Conservation (phyloP, 2,888 invertebrate species). For the Euplagia quadripunctaria region DNA sequence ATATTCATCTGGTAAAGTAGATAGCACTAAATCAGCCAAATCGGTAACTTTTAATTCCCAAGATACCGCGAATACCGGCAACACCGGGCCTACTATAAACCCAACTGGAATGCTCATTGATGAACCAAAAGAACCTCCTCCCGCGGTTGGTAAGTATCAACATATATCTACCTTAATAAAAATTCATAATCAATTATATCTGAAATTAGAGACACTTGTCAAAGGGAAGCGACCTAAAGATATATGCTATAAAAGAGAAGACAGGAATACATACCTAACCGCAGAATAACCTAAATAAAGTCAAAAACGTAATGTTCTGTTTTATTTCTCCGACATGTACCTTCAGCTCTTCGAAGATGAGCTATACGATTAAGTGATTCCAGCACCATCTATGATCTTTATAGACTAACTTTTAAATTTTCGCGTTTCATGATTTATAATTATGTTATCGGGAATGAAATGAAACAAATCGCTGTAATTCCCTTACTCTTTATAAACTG, state of each 20-base stretch:
- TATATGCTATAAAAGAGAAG: no score
- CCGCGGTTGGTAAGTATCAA: conserved; percentile 1
- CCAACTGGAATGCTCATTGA: conserved; percentile 61
- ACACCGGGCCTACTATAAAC: conserved; percentile 27
- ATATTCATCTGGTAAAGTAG: conserved; percentile 35
- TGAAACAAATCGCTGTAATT: no score
- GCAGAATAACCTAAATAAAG: no score
- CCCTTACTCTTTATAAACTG: not conserved
- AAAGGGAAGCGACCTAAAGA: no score
- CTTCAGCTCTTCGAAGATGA: not conserved
- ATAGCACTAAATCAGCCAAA: conserved; percentile 74
- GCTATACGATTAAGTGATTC: not conserved
- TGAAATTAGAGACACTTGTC: no score
- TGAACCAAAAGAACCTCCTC: conserved; percentile 50
- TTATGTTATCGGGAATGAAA: no score
- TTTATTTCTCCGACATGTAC: not conserved
- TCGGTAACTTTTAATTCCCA: conserved; percentile 77
- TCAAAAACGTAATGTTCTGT: no score
- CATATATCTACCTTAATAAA: not conserved
- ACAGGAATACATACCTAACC: no score
- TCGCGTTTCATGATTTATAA: no score
- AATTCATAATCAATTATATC: not conserved
- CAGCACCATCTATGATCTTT: not conserved
- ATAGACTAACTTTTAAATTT: not conserved
- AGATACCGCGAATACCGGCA: conserved; percentile 36